Conservation (phyloP, 2,797 vertebrate genomes). For the Chloroceryle amazona region DNA sequence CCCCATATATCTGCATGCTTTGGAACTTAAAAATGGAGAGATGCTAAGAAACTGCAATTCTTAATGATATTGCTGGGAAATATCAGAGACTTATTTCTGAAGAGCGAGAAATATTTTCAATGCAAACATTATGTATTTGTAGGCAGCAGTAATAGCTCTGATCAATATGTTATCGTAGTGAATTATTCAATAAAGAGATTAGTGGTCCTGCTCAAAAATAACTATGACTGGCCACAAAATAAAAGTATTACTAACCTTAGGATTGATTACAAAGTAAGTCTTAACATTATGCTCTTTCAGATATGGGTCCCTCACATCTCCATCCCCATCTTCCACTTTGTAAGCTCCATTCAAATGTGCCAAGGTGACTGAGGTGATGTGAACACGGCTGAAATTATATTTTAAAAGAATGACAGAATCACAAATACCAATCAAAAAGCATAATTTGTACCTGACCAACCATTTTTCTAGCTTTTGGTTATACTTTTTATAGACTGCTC, state of each 20-base stretch:
- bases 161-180: neutral
- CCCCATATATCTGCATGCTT: neutral
- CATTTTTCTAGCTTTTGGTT: neutral
- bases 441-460: neutral
- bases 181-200: slow-evolving; percentile 29
- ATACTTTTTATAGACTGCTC: neutral
- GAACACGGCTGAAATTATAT: slow-evolving; percentile 90
- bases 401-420: slow-evolving; percentile 54
- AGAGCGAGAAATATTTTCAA: slow-evolving; percentile 9
- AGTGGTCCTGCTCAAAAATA: slow-evolving; percentile 1
- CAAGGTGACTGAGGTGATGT: slow-evolving; percentile 96
- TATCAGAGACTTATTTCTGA: slow-evolving; percentile 52
- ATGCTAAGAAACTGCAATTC: neutral
- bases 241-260: slow-evolving; percentile 88
- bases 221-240: neutral
- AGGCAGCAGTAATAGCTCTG: neutral
- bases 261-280: slow-evolving; percentile 97
- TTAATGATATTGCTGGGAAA: slow-evolving; percentile 27
- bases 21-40: slow-evolving; percentile 5
- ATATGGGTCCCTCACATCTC: slow-evolving; percentile 92
- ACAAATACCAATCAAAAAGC: neutral
- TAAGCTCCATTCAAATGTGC: slow-evolving; percentile 95
- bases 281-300: slow-evolving; percentile 94
- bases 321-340: slow-evolving; percentile 95
- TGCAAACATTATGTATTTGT: neutral